A percentile compares a stretch with the other conserved stretches of the same genome.
Evolutionary conservation across 2,888 invertebrate genomes (phyloP).

Genomic region (Cataglyphis cursor): DNA sequence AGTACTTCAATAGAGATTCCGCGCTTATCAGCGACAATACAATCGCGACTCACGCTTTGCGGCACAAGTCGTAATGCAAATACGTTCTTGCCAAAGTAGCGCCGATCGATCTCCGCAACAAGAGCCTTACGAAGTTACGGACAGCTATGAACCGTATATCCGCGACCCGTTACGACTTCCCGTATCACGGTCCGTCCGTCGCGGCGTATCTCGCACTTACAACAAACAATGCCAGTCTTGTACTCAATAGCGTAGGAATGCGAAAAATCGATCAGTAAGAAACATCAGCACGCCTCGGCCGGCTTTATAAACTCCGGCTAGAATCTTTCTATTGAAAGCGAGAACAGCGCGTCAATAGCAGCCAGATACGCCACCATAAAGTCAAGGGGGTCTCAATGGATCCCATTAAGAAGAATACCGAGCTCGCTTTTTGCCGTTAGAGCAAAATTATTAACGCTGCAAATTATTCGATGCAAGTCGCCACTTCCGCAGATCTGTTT

Average conservation of each 20-base stretch:
- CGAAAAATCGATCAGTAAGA: slow-evolving; percentile 68
- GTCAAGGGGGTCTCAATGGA: slow-evolving; percentile 58
- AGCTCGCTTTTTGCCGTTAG: slow-evolving; percentile 39
- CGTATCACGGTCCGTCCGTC: slow-evolving; percentile 57
- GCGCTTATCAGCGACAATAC: slow-evolving; percentile 35
- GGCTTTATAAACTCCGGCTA: slow-evolving; percentile 34
- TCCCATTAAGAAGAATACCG: slow-evolving; percentile 50
- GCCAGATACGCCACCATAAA: slow-evolving; percentile 52
- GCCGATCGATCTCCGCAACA: slow-evolving; percentile 42
- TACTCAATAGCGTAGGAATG: slow-evolving; percentile 68
- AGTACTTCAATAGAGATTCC: slow-evolving; percentile 16
- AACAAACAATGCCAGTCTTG: slow-evolving; percentile 76
- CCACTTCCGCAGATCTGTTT: slow-evolving; percentile 2
- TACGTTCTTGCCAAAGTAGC: slow-evolving; percentile 36
- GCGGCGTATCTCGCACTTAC: slow-evolving; percentile 49
- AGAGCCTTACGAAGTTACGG: slow-evolving; percentile 29
- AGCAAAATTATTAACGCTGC: slow-evolving; percentile 23
- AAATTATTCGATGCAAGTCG: not conserved
- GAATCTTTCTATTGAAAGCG: slow-evolving; percentile 20
- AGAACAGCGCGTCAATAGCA: slow-evolving; percentile 31
- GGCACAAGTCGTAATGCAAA: slow-evolving; percentile 30
- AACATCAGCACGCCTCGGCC: slow-evolving; percentile 27
- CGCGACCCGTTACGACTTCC: slow-evolving; percentile 62
- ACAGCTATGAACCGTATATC: slow-evolving; percentile 51
- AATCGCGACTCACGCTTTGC: slow-evolving; percentile 29